These are phyloP conservation scores for Emydura subglobosa DNA, from an alignment of 2,113 vertebrate genomes.

Conservation along the genomic window DNA sequence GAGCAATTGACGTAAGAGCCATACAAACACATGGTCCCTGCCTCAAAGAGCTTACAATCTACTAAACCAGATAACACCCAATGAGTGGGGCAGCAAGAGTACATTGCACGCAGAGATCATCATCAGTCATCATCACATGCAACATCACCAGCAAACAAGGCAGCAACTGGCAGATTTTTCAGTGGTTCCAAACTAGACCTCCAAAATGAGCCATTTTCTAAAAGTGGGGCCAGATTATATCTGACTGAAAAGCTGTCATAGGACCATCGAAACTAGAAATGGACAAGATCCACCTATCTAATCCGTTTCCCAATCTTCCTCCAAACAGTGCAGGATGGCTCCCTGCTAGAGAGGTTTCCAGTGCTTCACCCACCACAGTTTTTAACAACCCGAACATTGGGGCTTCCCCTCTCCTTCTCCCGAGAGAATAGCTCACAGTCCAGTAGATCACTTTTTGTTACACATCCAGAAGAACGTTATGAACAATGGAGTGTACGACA, in stretches of 20 bases:
- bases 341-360: neutral
- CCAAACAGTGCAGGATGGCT: neutral
- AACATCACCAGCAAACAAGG: neutral
- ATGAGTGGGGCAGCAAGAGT: neutral
- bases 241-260: neutral
- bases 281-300: neutral
- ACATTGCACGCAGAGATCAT: neutral
- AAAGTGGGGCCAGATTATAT: neutral
- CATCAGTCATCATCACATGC: neutral
- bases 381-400: neutral
- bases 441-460: fast-evolving
- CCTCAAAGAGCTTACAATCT: neutral
- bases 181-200: neutral
- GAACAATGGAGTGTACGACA: fast-evolving
- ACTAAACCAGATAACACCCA: no score
- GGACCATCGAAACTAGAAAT: neutral
- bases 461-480: neutral
- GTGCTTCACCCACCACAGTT: neutral
- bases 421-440: neutral
- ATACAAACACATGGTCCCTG: neutral
- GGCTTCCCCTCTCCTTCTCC: neutral
- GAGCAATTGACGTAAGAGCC: no score
- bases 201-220: neutral
- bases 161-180: neutral
- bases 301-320: neutral